Evolutionary conservation across 1,140 invertebrate species (phyloP).

Genomic region (Aricia agestis): DNA sequence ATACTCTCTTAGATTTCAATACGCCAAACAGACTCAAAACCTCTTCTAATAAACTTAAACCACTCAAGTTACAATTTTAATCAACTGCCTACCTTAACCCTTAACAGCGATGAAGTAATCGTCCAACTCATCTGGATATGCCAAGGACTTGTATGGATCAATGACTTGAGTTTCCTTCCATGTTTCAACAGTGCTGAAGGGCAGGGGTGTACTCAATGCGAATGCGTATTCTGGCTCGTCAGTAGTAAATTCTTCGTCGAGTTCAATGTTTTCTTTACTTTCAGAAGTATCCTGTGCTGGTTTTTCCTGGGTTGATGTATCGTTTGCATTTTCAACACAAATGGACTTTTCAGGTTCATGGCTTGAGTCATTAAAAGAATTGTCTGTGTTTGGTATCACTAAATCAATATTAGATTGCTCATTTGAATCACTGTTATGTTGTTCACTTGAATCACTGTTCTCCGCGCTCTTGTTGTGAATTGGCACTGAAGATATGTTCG

Average conservation of each 20-base stretch:
- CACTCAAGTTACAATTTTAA: too few species aligned
- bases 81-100: too few species aligned
- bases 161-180: constrained; percentile 22
- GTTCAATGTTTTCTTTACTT: not conserved
- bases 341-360: not conserved
- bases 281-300: not conserved
- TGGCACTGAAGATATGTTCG: not conserved
- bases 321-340: not conserved
- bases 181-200: not conserved
- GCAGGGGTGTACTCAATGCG: constrained; percentile 15
- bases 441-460: not conserved
- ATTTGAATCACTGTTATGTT: not conserved
- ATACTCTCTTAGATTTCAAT: too few species aligned
- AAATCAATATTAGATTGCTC: not conserved
- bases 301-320: not conserved
- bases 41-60: too few species aligned
- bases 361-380: not conserved
- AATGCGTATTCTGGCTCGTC: constrained; percentile 25
- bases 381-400: not conserved
- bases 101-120: constrained; percentile 25
- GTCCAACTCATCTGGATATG: constrained; percentile 26
- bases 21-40: too few species aligned
- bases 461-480: not conserved
- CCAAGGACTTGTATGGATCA: constrained; percentile 18
- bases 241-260: constrained; percentile 30